Base-by-base conservation (phyloP, 2,113 vertebrate genomes). In the Galeopterus variegatus region DNA sequence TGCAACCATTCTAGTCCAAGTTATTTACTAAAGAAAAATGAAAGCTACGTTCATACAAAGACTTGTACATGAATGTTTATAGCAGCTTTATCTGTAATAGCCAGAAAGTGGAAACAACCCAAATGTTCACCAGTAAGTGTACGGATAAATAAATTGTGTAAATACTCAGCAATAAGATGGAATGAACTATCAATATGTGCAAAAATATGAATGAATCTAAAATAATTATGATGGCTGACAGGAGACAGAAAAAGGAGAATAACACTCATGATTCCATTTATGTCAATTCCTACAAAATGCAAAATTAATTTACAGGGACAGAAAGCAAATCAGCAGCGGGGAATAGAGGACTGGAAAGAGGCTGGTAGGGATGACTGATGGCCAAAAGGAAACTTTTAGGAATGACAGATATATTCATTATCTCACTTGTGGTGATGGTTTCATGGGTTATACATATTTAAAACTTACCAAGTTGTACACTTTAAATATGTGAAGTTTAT, bases 1-100 rank as follows among this genome's bases (percentile, higher is more conserved):
- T 73, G 56, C 48, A 28, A 24, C 15, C 58, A 18, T 58, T 95
- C 56, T 73, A 58, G 10, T 60, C 17, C 79, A 79, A 67, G 45
- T 24, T 73, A 52, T 80, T 89, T 84, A 52, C 56, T 72, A 84
- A 79, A 94, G 70, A 64, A n/a, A 82, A 94, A 88, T 48, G 58
- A 95, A 64, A 84, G 36, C 31, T 88, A 8, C 26, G 23, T 50
- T 65, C 15, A 41, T 48, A 41, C 60, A 65, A 84, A 79, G 72
- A 58, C 54, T 56, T 36, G 6, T 70, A 58, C 6, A 10, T 52
- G 23, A 50, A 77, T 85, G 24, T 65, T 56, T 73, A 26, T 28
- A 67, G 48, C 54, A 64, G n/a, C 79, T 79, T 85, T 50, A 48
- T 70, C 56, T 84, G 8, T 52, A 89, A 58, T 50, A 84, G 79